Percentiles rank a stretch among this genome's conserved stretches.
Conservation (phyloP, 2,797 vertebrate species). For the Iguana delicatissima region DNA sequence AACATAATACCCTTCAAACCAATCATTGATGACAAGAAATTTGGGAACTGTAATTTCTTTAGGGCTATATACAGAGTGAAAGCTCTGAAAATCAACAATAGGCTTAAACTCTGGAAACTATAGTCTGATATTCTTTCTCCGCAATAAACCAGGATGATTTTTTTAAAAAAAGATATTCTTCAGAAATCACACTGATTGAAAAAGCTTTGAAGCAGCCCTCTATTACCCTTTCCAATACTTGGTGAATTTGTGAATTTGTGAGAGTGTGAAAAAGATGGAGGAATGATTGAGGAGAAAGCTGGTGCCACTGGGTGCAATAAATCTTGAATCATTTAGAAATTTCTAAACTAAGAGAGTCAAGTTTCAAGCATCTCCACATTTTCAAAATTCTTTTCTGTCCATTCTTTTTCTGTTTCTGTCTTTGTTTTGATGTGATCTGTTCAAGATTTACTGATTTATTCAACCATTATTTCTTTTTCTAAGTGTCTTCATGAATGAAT, state of each 20-base stretch:
- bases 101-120: not conserved
- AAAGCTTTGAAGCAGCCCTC: not conserved
- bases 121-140: not conserved
- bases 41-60: not conserved
- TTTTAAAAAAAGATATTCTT: not conserved
- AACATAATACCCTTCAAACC: not conserved
- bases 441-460: slow-evolving; percentile 1
- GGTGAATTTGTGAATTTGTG: not conserved
- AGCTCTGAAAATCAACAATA: not conserved
- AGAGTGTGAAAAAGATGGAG: not conserved
- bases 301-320: not conserved
- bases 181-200: not conserved
- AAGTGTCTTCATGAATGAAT: not conserved
- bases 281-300: not conserved
- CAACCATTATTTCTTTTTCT: not conserved
- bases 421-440: not conserved
- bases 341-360: not conserved
- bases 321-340: not conserved
- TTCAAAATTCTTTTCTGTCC: not conserved
- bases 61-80: not conserved
- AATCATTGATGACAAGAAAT: not conserved
- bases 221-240: not conserved
- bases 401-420: not conserved
- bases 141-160: not conserved
- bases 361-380: not conserved